Evolutionary conservation across 2,113 vertebrate species (phyloP), one percentile per base, ranked within the genome.

Genomic region (Crotalus viridis): DNA sequence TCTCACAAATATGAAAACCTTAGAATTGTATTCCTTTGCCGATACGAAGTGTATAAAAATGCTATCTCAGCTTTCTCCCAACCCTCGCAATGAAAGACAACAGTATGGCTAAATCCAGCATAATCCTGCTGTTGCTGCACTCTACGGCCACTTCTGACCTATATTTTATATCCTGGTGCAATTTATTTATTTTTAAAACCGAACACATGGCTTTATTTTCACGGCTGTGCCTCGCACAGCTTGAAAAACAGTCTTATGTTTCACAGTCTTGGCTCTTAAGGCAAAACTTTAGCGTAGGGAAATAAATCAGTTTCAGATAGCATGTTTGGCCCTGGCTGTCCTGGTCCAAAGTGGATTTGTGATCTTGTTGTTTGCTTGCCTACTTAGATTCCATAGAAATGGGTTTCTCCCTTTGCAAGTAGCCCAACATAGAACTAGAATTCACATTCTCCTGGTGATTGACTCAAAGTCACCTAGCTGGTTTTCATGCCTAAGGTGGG

Each of bases 151-250:
- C 33, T 26, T 57, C 74, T 90, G 46, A 86, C 89, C 92, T 93
- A 87, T 28, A 90, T 90, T 90, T 90, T 54, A 61, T 92, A 64
- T 87, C n/a, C 87, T 39, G 46, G 4, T 85, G 89, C 48, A 21
- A 39, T 87, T 86, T 90, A 17, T 90, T 93, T 85, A 61, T 93
- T 89, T 93, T 93, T 86, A 52, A 90, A 86, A 26, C 26, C 39
- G 13, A 61, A 86, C 48, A 10, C 74, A 81, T 22, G 33, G 46
- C 55, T 90, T 61, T 90, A 61, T 90, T 86, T 90, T 54, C 89
- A 43, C 24, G 55, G 15, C 59, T 28, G 46, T 54, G 74, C 21
- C 56, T 59, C 19, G 33, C 43, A n/a, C 3, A 26, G 55, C 10
- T 74, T 61, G 61, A 61, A 59, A 92, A 89, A 54, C n/a, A 51